phyloP scores from a whole-genome alignment of 2,113 vertebrate species.

The Pantherophis guttatus region DNA sequence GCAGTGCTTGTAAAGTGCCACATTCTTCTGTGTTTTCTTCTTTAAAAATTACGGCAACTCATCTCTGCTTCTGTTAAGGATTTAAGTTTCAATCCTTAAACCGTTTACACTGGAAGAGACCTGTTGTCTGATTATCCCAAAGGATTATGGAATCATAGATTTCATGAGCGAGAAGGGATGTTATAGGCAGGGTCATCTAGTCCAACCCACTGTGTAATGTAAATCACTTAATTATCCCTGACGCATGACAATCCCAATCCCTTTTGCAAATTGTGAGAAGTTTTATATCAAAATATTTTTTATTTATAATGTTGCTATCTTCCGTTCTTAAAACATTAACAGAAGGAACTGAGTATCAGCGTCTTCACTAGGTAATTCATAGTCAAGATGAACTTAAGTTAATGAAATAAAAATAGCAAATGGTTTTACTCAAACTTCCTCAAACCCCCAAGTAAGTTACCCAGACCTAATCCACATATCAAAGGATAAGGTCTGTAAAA shows the following conservation, averaged over 20 bases:
- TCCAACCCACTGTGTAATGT: not conserved
- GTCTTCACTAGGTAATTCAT: not conserved
- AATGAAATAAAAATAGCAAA: not conserved
- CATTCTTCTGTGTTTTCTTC: not conserved
- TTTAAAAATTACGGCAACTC: not conserved
- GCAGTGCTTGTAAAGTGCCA: not conserved
- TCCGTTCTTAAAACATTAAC: not conserved
- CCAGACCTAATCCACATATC: not conserved
- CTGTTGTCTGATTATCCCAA: not conserved
- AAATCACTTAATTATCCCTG: not conserved
- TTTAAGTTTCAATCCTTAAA: conserved; percentile 1
- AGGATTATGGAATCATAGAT: not conserved
- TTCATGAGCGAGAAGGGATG: not conserved
- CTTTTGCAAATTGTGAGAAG: not conserved
- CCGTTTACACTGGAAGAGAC: not conserved
- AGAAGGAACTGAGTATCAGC: not conserved
- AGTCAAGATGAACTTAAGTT: not conserved
- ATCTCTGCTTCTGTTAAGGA: not conserved
- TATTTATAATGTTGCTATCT: not conserved
- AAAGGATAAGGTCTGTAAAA: not conserved
- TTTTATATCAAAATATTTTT: not conserved
- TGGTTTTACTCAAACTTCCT: not conserved
- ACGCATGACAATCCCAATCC: not conserved
- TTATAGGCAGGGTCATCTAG: not conserved
- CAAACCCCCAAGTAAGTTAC: not conserved